Evolutionary conservation across 2,113 vertebrate species (phyloP).

Genomic region (Oncorhynchus nerka): DNA sequence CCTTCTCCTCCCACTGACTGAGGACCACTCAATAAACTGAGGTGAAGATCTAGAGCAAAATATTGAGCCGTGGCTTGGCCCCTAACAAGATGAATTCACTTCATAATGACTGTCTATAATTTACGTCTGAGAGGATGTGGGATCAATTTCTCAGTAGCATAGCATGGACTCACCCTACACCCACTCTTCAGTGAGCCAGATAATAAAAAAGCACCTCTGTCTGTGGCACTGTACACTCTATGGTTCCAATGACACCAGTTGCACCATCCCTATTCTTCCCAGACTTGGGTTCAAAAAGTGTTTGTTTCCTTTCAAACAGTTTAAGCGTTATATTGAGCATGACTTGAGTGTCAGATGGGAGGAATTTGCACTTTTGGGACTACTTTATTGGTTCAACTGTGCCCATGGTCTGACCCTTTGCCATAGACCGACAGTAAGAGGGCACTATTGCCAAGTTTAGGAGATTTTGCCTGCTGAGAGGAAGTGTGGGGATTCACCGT

Average conservation of each 20-base stretch:
- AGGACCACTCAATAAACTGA: constrained; percentile 48
- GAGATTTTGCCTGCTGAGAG: constrained; percentile 21
- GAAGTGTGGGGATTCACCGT: constrained; percentile 18
- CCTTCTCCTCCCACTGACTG: constrained; percentile 20
- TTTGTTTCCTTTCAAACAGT: too few species aligned
- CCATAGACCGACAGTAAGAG: constrained; percentile 11
- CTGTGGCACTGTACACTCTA: background rate
- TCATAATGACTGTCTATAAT: constrained; percentile 58
- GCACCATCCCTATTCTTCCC: constrained; percentile 9
- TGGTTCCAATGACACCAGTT: constrained; percentile 7
- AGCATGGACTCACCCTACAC: constrained; percentile 15
- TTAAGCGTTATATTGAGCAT: too few species aligned
- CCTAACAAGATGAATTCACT: constrained; percentile 55
- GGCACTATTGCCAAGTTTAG: constrained; percentile 16
- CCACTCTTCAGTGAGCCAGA: constrained; percentile 17
- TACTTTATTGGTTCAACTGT: background rate
- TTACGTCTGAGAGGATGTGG: constrained; percentile 39
- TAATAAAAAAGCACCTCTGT: constrained; percentile 23
- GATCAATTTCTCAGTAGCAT: constrained; percentile 21
- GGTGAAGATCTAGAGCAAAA: constrained; percentile 49
- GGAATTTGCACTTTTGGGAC: too few species aligned
- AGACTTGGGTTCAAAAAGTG: too few species aligned
- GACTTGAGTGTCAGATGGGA: too few species aligned
- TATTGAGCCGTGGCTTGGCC: constrained; percentile 47
- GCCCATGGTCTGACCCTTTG: background rate